Conservation (phyloP, 2,888 invertebrate species). For the Cheilosia impressa region DNA sequence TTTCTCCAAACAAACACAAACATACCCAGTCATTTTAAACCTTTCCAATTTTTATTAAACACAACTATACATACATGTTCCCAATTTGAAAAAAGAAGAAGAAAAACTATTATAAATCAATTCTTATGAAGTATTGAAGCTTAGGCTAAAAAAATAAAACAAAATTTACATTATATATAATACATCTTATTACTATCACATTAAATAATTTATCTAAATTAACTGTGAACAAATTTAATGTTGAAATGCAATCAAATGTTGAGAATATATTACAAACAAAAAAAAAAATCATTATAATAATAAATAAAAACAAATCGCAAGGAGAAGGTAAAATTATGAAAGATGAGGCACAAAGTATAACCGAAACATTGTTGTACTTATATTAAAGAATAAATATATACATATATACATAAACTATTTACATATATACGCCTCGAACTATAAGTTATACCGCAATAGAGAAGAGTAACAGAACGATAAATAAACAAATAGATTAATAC, state of each 20-base stretch:
- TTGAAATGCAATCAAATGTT: slow-evolving; percentile 72
- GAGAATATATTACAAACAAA: slow-evolving; percentile 36
- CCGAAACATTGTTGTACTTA: slow-evolving; percentile 68
- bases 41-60: slow-evolving; percentile 63
- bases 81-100: slow-evolving; percentile 29
- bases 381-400: slow-evolving; percentile 55
- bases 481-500: slow-evolving; percentile 45
- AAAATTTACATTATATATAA: slow-evolving; percentile 54
- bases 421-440: slow-evolving; percentile 64
- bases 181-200: slow-evolving; percentile 53
- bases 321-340: slow-evolving; percentile 24
- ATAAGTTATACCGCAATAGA: slow-evolving; percentile 48
- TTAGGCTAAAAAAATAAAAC: slow-evolving; percentile 56
- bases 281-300: slow-evolving; percentile 4
- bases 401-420: slow-evolving; percentile 60
- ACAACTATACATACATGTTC: slow-evolving; percentile 64
- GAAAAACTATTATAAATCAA: slow-evolving; percentile 52
- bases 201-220: slow-evolving; percentile 68
- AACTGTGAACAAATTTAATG: slow-evolving; percentile 59
- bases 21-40: slow-evolving; percentile 53
- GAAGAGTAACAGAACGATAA: slow-evolving; percentile 19
- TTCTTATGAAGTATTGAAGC: slow-evolving; percentile 74
- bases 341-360: slow-evolving; percentile 60
- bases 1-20: slow-evolving; percentile 54
- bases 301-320: slow-evolving; percentile 24